Conservation (phyloP, 2,888 invertebrate genomes). For the Eurytoma adleriae region DNA sequence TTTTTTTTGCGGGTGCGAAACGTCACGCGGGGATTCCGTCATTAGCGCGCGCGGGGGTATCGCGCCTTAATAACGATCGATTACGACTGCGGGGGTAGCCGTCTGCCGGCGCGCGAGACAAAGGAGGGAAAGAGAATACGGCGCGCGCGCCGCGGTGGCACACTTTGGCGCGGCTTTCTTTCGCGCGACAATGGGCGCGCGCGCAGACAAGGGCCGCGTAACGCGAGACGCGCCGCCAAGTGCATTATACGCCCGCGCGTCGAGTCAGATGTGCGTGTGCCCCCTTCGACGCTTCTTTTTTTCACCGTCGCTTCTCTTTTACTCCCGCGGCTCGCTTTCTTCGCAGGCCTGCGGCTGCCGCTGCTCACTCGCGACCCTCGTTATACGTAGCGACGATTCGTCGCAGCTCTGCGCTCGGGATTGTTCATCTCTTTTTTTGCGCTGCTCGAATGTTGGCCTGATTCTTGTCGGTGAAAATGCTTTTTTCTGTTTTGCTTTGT, state of each 20-base stretch:
- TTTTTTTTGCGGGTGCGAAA: too few species aligned
- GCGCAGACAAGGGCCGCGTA: constrained; percentile 59
- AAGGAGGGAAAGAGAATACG: constrained; percentile 1
- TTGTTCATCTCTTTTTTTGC: not conserved
- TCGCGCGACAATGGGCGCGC: constrained; percentile 62
- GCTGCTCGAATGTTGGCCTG: too few species aligned
- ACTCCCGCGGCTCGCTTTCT: not conserved
- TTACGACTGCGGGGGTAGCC: not conserved
- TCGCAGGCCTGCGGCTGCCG: not conserved
- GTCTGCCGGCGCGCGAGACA: too few species aligned
- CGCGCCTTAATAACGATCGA: constrained; percentile 7
- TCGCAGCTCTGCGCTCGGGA: not conserved
- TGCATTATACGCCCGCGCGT: constrained; percentile 63
- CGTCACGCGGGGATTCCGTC: too few species aligned
- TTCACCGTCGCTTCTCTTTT: not conserved
- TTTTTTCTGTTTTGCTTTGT: too few species aligned
- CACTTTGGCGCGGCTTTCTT: constrained; percentile 65
- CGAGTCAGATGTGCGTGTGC: constrained; percentile 4
- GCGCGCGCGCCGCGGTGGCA: constrained; percentile 57
- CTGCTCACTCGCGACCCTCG: not conserved
- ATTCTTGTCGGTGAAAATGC: too few species aligned
- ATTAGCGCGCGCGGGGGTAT: too few species aligned
- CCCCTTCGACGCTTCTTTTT: not conserved
- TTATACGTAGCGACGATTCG: not conserved
- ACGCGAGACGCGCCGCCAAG: constrained; percentile 66